Evolutionary conservation across 35 echinoderm and acorn worm genomes (phyloP).

Genomic region (Ophioderma brevispina): DNA sequence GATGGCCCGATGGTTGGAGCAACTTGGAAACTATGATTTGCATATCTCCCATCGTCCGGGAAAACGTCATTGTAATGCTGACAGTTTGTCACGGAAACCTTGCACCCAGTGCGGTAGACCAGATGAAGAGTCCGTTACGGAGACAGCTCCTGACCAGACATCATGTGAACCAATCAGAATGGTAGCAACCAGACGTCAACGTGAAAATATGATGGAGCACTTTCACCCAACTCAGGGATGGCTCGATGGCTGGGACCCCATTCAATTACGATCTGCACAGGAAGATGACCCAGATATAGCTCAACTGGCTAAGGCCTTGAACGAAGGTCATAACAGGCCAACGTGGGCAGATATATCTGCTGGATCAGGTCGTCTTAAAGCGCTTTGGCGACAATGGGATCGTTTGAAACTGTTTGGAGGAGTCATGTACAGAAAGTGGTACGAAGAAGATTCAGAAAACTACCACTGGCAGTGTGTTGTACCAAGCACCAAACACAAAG

Average conservation of each 20-base stretch:
- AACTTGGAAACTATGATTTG: slow-evolving; percentile 22
- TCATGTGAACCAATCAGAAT: background rate
- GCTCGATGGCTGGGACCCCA: background rate
- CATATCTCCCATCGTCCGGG: slow-evolving; percentile 1
- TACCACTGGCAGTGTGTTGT: background rate
- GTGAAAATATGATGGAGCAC: background rate
- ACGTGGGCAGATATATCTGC: background rate
- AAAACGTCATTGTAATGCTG: slow-evolving; percentile 15
- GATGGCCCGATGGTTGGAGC: slow-evolving; percentile 35
- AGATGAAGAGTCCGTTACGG: background rate
- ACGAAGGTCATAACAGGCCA: background rate
- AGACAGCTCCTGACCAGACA: background rate
- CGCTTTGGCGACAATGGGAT: background rate
- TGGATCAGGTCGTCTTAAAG: background rate
- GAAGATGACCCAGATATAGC: background rate
- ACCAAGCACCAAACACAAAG: background rate
- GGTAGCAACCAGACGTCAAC: background rate
- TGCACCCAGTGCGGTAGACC: slow-evolving; percentile 11
- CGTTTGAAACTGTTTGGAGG: background rate
- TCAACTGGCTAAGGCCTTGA: background rate
- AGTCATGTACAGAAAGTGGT: background rate
- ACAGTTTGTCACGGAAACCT: slow-evolving; percentile 10
- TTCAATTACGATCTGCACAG: background rate
- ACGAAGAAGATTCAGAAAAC: background rate
- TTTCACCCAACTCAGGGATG: background rate